Evolutionary conservation across 1,140 invertebrate species (phyloP), one percentile per base, ranked within the genome.

Genomic region (Cepaea nemoralis): DNA sequence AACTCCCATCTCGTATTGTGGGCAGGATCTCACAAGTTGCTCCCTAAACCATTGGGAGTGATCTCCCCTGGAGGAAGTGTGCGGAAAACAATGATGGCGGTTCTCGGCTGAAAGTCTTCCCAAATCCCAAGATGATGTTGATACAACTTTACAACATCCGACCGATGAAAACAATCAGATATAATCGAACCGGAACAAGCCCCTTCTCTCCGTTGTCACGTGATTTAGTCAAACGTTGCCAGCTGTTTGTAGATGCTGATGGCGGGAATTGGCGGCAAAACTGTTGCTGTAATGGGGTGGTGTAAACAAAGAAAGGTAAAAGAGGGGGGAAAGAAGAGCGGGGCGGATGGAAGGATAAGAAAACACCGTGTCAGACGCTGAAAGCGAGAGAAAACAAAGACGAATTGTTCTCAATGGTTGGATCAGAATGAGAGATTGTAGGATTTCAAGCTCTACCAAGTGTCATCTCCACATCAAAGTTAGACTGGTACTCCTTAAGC

Each of bases 131-230:
- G 42, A 74, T 14, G 27, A 40, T 74, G 71, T 74, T 74, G 71
- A 74, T 74, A 74, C 71, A 74, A 74, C 40, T 45, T 48, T 48
- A 74, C 40, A 2, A 74, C 71, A 74, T 33, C 27, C 42, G 71
- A 33, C 27, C 33, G 19, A 22, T 74, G 71, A 35, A 33, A 48
- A 50, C 71, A 74, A 50, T 74, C 27, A 48, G 71, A 27, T 74
- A 74, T 12, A 48, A 74, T 74, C 71, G 27, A 74, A 74, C 71
- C 71, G 71, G 71, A 74, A 74, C 71, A 27, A 74, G 71, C 39
- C 39, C 40, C 42, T 74, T 45, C 71, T 33, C 22, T 33, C 1
- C 27, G 42, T n/a, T n/a, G 39, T 42, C 42, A 42, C 39, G 39
- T 45, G 71, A 45, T 48, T n/a, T 74, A 33, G 31, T 42, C 42